These are phyloP conservation scores for Brachynemurus nebulosus DNA, from an alignment of 2,888 invertebrate species.

Conservation along the genomic window DNA sequence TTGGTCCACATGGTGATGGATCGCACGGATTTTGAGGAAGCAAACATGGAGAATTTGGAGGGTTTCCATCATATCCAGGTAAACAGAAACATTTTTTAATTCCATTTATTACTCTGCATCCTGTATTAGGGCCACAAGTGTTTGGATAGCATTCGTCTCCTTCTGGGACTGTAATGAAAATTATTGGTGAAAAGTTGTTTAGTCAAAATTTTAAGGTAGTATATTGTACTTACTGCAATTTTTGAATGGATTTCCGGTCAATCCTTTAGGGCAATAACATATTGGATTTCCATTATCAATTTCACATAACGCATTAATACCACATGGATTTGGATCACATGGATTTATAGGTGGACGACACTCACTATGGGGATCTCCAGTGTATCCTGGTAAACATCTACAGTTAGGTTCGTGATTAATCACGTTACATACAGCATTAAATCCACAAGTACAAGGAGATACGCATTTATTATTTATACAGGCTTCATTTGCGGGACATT, in stretches of 20 bases:
- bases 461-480: conserved; percentile 63
- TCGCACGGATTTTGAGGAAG: conserved; percentile 67
- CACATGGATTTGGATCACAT: conserved; percentile 77
- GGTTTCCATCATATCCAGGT: conserved; percentile 75
- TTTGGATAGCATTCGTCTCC: conserved; percentile 72
- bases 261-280: conserved; percentile 77
- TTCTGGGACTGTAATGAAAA: conserved; percentile 55
- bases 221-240: conserved; percentile 84
- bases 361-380: conserved; percentile 57
- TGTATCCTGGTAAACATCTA: conserved; percentile 69
- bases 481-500: conserved; percentile 60
- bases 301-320: conserved; percentile 72
- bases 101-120: conserved; percentile 60
- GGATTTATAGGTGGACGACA: conserved; percentile 65
- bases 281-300: conserved; percentile 73
- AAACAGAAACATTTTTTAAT: conserved; percentile 76
- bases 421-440: conserved; percentile 70
- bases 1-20: conserved; percentile 77
- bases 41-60: conserved; percentile 55
- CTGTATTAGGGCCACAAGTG: conserved; percentile 72
- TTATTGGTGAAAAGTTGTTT: background rate
- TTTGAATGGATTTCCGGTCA: conserved; percentile 82
- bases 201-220: too few relatives aligned
- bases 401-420: conserved; percentile 65
- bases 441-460: conserved; percentile 66